Evolutionary conservation across 1,140 invertebrate genomes (phyloP).

Genomic region (Leptopilina boulardi): DNA sequence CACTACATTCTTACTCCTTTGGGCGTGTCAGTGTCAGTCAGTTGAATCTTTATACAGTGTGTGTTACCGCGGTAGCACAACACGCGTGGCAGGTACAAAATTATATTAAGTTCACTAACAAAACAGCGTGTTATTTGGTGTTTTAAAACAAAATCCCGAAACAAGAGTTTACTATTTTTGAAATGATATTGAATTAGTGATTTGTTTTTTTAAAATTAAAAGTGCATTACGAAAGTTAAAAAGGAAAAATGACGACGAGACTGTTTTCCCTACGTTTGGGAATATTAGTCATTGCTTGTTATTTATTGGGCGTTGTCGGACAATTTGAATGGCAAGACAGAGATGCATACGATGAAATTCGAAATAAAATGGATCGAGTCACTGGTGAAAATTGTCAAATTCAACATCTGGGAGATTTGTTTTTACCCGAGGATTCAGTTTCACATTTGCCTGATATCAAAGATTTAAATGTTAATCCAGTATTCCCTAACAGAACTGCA

Average conservation of each 20-base stretch:
- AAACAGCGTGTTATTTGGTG: not conserved
- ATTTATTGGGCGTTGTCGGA: conserved; percentile 81
- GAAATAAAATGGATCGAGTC: conserved; percentile 87
- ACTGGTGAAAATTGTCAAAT: conserved; percentile 91
- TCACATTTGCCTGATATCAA: conserved; percentile 96
- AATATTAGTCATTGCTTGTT: conserved; percentile 64
- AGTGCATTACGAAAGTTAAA: not conserved
- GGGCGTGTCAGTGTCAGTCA: conserved; percentile 7
- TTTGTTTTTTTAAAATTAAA: not conserved
- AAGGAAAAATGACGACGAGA: not conserved
- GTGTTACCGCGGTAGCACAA: not conserved
- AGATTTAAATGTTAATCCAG: conserved; percentile 95
- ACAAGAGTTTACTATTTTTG: not conserved
- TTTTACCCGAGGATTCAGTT: conserved; percentile 88
- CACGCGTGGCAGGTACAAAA: not conserved
- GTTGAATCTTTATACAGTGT: not conserved
- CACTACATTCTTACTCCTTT: not conserved
- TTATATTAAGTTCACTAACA: not conserved
- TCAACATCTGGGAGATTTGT: conserved; percentile 89
- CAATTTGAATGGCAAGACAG: conserved; percentile 93
- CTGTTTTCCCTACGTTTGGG: conserved; percentile 28
- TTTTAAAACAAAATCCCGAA: not conserved
- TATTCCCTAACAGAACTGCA: conserved; percentile 95
- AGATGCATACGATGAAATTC: conserved; percentile 93
- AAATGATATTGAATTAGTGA: not conserved